These are phyloP conservation scores for Andrena hattorfiana DNA, from an alignment of 2,888 invertebrate genomes.

Conservation along the genomic window DNA sequence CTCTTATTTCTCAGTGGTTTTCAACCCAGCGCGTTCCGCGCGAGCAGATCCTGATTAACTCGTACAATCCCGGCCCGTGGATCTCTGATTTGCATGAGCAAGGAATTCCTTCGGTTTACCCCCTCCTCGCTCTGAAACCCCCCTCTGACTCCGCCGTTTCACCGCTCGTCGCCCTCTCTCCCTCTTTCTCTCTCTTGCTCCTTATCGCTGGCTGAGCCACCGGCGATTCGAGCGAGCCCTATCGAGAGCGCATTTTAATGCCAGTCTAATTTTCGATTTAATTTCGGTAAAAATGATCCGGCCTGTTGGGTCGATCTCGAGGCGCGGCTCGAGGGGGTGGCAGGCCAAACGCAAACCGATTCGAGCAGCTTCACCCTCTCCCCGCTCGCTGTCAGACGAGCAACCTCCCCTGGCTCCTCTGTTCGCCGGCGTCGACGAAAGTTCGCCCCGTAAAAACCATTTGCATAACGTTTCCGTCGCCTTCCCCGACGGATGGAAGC, in stretches of 20 bases:
- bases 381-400: slow-evolving; percentile 51
- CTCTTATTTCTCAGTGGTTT: slow-evolving; percentile 76
- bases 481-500: slow-evolving; percentile 78
- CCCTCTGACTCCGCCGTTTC: slow-evolving; percentile 35
- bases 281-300: slow-evolving; percentile 84
- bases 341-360: slow-evolving; percentile 57
- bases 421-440: slow-evolving; percentile 71
- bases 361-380: slow-evolving; percentile 18
- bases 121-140: slow-evolving; percentile 65
- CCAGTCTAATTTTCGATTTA: slow-evolving; percentile 84
- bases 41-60: slow-evolving; percentile 79
- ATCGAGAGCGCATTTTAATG: slow-evolving; percentile 83
- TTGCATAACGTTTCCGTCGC: slow-evolving; percentile 82
- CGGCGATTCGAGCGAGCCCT: slow-evolving; percentile 75
- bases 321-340: slow-evolving; percentile 51
- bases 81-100: slow-evolving; percentile 82
- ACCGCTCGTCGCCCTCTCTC: slow-evolving; percentile 12
- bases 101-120: slow-evolving; percentile 80
- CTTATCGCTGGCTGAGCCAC: slow-evolving; percentile 63
- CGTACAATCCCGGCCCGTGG: slow-evolving; percentile 74
- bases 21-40: slow-evolving; percentile 72
- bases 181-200: slow-evolving; percentile 46
- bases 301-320: slow-evolving; percentile 73
- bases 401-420: slow-evolving; percentile 49
- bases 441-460: slow-evolving; percentile 78